phyloP scores from a whole-genome alignment of 2,888 invertebrate species.

The Octonoba sinensis region DNA sequence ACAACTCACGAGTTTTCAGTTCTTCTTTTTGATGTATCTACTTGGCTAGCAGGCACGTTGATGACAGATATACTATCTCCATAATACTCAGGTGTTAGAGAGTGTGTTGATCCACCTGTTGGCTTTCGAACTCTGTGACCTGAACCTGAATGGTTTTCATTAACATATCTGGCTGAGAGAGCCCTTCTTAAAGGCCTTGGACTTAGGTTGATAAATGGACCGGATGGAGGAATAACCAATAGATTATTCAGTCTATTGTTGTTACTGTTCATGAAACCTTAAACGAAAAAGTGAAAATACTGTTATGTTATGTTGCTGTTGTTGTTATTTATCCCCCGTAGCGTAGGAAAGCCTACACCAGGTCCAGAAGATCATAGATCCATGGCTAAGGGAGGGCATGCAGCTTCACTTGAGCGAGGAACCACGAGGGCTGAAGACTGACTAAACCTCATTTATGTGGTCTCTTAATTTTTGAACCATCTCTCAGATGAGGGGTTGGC shows the following conservation, averaged over 20 bases:
- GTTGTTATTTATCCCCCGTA: too few relatives aligned
- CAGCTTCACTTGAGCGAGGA: too few relatives aligned
- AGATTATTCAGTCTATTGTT: constrained; percentile 17
- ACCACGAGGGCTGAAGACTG: too few relatives aligned
- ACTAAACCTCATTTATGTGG: too few relatives aligned
- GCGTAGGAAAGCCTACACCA: too few relatives aligned
- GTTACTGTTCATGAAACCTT: not conserved
- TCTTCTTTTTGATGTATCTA: not conserved
- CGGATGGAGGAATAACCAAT: constrained; percentile 27
- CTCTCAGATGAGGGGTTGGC: too few relatives aligned
- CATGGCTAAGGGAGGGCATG: too few relatives aligned
- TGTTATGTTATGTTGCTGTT: too few relatives aligned
- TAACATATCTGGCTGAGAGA: constrained; percentile 17
- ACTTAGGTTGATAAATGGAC: not conserved
- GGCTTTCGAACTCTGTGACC: constrained; percentile 20
- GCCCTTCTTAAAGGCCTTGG: constrained; percentile 33
- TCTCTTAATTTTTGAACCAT: too few relatives aligned
- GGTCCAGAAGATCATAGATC: too few relatives aligned
- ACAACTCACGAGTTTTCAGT: constrained; percentile 9
- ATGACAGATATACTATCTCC: constrained; percentile 49
- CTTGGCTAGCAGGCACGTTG: constrained; percentile 28
- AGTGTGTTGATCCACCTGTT: not conserved
- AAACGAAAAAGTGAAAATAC: not conserved
- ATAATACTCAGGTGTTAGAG: constrained; percentile 14
- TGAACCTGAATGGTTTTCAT: constrained; percentile 11